Evolutionary conservation across 1,140 invertebrate species (phyloP).

Genomic region (Neodiprion pinetum): DNA sequence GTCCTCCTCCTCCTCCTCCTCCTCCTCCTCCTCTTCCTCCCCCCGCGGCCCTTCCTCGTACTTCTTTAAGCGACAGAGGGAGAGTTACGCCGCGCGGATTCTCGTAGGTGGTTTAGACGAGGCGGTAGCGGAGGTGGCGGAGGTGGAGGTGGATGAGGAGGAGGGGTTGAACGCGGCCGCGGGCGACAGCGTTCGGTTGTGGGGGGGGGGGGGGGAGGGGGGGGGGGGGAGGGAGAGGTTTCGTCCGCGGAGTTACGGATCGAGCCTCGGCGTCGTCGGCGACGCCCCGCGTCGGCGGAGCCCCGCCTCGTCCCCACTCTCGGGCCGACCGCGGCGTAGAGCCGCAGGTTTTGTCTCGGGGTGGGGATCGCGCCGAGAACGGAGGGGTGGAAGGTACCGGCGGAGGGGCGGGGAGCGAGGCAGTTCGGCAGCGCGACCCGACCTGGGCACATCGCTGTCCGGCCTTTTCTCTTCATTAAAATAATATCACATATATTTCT

Average conservation of each 20-base stretch:
- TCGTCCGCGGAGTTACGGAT: too few relatives aligned
- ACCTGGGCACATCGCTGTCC: constrained; percentile 63
- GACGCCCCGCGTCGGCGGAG: not conserved
- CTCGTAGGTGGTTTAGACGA: too few relatives aligned
- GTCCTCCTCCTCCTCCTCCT: not conserved
- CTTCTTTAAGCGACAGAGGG: not conserved
- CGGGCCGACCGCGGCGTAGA: too few relatives aligned
- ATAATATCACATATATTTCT: constrained; percentile 51
- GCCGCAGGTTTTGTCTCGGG: not conserved
- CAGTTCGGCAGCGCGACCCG: constrained; percentile 63
- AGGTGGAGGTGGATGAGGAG: not conserved
- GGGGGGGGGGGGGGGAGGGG: constrained; percentile 5
- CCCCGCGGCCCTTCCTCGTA: not conserved
- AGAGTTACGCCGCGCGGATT: not conserved
- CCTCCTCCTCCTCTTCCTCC: constrained; percentile 9
- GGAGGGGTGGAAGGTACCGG: constrained; percentile 38
- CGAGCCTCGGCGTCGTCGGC: not conserved
- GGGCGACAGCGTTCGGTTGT: constrained; percentile 33
- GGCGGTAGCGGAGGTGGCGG: not conserved
- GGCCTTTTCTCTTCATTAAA: constrained; percentile 60
- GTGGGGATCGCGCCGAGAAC: not conserved
- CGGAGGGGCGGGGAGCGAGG: constrained; percentile 58
- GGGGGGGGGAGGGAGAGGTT: constrained; percentile 8
- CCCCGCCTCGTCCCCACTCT: too few relatives aligned
- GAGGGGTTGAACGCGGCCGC: constrained; percentile 30